These are phyloP conservation scores for Drosophila pseudotalamancana DNA, from an alignment of 2,888 invertebrate genomes.

Conservation along the genomic window DNA sequence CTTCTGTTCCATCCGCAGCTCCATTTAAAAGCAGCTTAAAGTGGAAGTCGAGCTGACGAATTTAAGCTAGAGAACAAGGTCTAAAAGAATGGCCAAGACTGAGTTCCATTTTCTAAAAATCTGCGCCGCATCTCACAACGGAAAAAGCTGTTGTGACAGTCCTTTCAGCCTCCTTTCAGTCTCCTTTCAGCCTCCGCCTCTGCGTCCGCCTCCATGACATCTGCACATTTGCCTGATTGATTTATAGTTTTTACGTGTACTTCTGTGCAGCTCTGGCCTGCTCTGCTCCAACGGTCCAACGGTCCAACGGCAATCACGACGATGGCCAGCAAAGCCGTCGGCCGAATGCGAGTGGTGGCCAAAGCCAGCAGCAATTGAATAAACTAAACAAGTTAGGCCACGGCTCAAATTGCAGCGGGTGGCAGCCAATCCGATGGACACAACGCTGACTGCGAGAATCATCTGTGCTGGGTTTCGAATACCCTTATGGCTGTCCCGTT, in stretches of 20 bases:
- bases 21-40: constrained; percentile 38
- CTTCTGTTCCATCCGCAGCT: constrained; percentile 22
- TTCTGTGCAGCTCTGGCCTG: too few relatives aligned
- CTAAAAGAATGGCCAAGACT: neutral
- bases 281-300: constrained; percentile 5
- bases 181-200: too few relatives aligned
- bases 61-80: constrained; percentile 32
- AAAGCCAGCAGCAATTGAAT: constrained; percentile 51
- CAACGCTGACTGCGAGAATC: constrained; percentile 15
- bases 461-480: constrained; percentile 12
- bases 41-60: constrained; percentile 25
- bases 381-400: constrained; percentile 72
- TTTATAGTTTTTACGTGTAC: constrained; percentile 70
- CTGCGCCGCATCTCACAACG: constrained; percentile 15
- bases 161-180: too few relatives aligned
- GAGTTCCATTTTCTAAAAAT: constrained; percentile 22
- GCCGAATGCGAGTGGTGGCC: constrained; percentile 18
- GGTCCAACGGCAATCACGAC: constrained; percentile 21
- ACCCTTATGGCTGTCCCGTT: neutral
- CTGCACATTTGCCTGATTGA: constrained; percentile 78
- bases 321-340: constrained; percentile 34
- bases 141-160: constrained; percentile 10
- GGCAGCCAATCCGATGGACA: constrained; percentile 49
- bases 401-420: constrained; percentile 20
- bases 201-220: constrained; percentile 68